Evolutionary conservation across 2,888 invertebrate species (phyloP).

Genomic region (Microctonus aethiopoides): DNA sequence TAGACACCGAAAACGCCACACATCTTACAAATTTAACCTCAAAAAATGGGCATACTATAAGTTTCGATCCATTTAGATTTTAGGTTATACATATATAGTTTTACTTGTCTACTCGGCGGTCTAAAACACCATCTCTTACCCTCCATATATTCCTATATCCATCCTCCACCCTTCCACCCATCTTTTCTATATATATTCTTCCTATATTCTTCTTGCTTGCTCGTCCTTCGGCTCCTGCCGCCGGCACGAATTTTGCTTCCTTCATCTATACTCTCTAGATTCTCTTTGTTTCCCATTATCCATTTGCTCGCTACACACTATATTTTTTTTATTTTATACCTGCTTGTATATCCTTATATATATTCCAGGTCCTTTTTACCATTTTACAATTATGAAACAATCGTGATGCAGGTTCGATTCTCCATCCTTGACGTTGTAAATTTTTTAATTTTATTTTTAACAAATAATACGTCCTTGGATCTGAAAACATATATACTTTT

Average conservation of each 20-base stretch:
- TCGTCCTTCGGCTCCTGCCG: slow-evolving; percentile 30
- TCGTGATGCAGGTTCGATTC: slow-evolving; percentile 15
- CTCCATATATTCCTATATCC: slow-evolving; percentile 8
- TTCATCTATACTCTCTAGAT: background rate
- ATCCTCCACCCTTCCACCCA: slow-evolving; percentile 18
- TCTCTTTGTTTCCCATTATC: slow-evolving; percentile 1
- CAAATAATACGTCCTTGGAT: background rate
- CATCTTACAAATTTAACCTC: slow-evolving; percentile 1
- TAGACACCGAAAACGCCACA: background rate
- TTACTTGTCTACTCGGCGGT: background rate
- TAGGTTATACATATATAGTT: slow-evolving; percentile 10
- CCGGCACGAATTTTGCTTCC: slow-evolving; percentile 23
- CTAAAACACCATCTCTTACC: slow-evolving; percentile 1
- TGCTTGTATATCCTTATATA: background rate
- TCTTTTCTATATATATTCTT: background rate
- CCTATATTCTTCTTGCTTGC: slow-evolving; percentile 24
- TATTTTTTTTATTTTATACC: background rate
- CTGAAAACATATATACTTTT: background rate
- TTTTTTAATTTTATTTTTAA: background rate
- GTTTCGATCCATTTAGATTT: slow-evolving; percentile 17
- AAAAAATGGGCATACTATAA: background rate
- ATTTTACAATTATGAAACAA: slow-evolving; percentile 21
- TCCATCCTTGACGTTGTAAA: slow-evolving; percentile 1
- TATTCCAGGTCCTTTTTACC: background rate
- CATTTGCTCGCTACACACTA: slow-evolving; percentile 20